Conservation (phyloP, 2,113 vertebrate genomes). For the Neolamprologus kungweensis region DNA sequence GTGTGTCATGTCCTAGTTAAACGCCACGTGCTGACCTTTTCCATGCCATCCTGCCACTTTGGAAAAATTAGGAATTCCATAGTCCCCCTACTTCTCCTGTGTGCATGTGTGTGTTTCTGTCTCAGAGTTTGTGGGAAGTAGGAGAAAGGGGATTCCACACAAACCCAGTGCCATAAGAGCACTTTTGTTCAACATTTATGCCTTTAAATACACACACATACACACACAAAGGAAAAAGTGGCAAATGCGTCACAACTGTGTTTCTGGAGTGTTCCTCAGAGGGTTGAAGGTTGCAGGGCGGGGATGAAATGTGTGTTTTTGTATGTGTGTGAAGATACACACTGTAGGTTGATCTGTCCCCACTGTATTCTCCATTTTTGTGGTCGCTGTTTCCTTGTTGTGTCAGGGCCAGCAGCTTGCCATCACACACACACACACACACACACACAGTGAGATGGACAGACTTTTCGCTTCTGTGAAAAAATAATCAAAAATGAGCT, state of each 20-base stretch:
- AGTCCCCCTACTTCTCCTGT: neutral
- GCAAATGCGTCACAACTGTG: slow-evolving; percentile 41
- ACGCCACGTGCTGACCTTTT: slow-evolving; percentile 43
- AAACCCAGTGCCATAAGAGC: slow-evolving; percentile 25
- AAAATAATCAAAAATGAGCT: neutral
- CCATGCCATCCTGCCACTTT: slow-evolving; percentile 46
- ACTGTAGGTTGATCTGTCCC: slow-evolving; percentile 23
- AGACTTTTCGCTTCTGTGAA: slow-evolving; percentile 1
- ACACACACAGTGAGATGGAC: neutral
- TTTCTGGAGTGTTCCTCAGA: slow-evolving; percentile 39
- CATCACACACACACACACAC: neutral
- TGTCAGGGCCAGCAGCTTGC: neutral
- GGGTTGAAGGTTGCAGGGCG: slow-evolving; percentile 53
- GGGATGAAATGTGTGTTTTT: neutral
- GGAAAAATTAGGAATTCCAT: slow-evolving; percentile 49
- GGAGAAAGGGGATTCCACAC: slow-evolving; percentile 54
- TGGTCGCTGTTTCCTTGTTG: slow-evolving; percentile 1
- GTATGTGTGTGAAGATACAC: neutral
- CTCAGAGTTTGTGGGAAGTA: slow-evolving; percentile 32
- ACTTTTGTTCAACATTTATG: slow-evolving; percentile 48
- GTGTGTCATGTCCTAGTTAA: slow-evolving; percentile 13
- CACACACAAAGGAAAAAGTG: slow-evolving; percentile 45
- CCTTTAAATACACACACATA: neutral
- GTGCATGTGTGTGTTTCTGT: neutral
- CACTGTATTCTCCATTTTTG: slow-evolving; percentile 18